Conservation (phyloP, 2,888 invertebrate genomes). For the Lydus trimaculatus region DNA sequence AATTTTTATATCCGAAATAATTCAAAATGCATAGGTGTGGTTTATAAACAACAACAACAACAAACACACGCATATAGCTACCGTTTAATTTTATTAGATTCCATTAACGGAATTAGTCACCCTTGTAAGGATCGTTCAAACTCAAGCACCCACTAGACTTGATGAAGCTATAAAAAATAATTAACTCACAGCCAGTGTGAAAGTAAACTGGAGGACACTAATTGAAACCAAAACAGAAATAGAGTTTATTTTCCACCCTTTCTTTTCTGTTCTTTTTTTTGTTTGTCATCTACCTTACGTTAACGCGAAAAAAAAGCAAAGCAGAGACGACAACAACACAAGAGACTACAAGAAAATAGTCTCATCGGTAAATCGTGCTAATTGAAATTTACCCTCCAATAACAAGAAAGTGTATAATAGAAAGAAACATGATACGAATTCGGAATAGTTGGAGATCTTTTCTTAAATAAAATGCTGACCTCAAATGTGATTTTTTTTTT, state of each 20-base stretch:
- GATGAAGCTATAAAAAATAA: constrained; percentile 33
- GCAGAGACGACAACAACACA: background rate
- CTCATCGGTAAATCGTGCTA: background rate
- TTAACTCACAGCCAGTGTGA: constrained; percentile 14
- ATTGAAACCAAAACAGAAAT: background rate
- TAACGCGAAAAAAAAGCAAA: background rate
- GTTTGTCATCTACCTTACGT: no score
- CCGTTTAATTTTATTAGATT: constrained; percentile 38
- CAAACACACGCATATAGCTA: constrained; percentile 19
- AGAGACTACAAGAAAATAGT: background rate
- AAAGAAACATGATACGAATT: background rate
- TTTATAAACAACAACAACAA: background rate
- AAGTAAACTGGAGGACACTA: background rate
- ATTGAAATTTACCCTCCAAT: constrained; percentile 5
- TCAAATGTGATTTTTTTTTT: background rate
- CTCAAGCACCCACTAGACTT: constrained; percentile 14
- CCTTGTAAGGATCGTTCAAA: constrained; percentile 20
- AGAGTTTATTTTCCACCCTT: background rate
- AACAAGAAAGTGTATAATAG: background rate
- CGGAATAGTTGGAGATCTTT: background rate
- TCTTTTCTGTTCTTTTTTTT: no score
- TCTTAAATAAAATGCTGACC: background rate
- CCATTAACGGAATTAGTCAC: constrained; percentile 40
- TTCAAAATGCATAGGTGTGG: background rate
- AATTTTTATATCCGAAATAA: background rate